Evolutionary conservation across 2,113 vertebrate genomes (phyloP).

Genomic region (Baryphthengus martii): DNA sequence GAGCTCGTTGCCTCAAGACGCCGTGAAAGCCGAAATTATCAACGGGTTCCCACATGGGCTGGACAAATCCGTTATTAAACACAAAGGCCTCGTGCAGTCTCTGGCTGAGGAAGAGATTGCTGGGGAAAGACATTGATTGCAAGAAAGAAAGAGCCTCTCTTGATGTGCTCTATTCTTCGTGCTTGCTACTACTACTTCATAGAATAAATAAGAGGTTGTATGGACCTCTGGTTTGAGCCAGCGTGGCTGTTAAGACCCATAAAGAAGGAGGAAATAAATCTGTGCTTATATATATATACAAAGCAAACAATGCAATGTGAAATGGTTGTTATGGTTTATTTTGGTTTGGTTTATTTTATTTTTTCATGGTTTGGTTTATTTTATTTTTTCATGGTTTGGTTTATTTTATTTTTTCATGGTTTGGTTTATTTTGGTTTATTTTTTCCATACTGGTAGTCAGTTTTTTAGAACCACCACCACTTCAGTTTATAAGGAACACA

Average conservation of each 20-base stretch:
- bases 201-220: background rate
- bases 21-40: slow-evolving; percentile 32
- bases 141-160: background rate
- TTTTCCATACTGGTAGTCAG: background rate
- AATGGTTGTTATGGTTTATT: background rate
- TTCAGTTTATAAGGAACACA: background rate
- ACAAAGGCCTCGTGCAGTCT: background rate
- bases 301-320: background rate
- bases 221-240: slow-evolving; percentile 4
- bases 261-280: background rate
- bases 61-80: slow-evolving; percentile 41
- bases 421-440: background rate
- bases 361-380: too few relatives aligned
- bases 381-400: too few relatives aligned
- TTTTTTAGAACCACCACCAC: background rate
- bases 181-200: background rate
- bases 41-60: slow-evolving; percentile 40
- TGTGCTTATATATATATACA: background rate
- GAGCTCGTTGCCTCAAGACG: slow-evolving; percentile 35
- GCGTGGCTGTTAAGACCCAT: background rate
- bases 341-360: too few relatives aligned
- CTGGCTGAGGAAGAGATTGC: slow-evolving; percentile 22
- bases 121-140: slow-evolving; percentile 12
- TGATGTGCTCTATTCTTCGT: background rate
- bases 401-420: background rate